Evolutionary conservation across 2,797 vertebrate genomes (phyloP).

Genomic region (Lagocephalus sceleratus): DNA sequence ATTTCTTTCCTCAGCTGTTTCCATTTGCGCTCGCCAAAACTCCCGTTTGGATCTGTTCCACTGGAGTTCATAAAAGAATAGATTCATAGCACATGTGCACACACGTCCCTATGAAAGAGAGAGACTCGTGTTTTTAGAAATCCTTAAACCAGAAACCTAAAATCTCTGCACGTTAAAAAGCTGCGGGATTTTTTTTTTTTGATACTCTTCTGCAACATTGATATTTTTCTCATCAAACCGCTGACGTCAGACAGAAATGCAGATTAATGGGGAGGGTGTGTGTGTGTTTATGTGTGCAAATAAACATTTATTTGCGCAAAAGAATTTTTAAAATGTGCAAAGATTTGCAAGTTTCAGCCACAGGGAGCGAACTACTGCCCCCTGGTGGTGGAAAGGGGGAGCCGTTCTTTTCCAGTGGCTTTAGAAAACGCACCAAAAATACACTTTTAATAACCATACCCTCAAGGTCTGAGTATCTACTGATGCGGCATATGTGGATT

Average conservation of each 20-base stretch:
- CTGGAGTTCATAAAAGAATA: not conserved
- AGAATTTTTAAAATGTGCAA: too few relatives aligned
- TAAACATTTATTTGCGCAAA: not conserved
- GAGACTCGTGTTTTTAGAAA: too few relatives aligned
- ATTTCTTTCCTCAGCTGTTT: not conserved
- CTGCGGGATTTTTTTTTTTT: too few relatives aligned
- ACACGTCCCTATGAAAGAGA: too few relatives aligned
- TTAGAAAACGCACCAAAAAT: too few relatives aligned
- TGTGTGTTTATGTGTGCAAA: not conserved
- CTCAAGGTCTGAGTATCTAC: too few relatives aligned
- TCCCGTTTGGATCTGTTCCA: constrained; percentile 7
- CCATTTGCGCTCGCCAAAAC: constrained; percentile 22
- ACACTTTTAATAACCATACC: too few relatives aligned
- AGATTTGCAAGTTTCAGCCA: constrained; percentile 1
- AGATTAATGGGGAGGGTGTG: too few relatives aligned
- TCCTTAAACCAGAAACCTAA: too few relatives aligned
- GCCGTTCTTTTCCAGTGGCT: too few relatives aligned
- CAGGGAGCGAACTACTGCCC: constrained; percentile 47
- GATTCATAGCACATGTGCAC: not conserved
- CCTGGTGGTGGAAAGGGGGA: constrained; percentile 42
- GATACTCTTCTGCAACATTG: too few relatives aligned
- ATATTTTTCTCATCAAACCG: not conserved
- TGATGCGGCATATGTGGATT: not conserved
- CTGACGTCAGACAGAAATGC: not conserved
- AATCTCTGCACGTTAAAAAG: too few relatives aligned